Conservation (phyloP, 2,888 invertebrate genomes). For the Imbricaverruca yamaguchii region DNA sequence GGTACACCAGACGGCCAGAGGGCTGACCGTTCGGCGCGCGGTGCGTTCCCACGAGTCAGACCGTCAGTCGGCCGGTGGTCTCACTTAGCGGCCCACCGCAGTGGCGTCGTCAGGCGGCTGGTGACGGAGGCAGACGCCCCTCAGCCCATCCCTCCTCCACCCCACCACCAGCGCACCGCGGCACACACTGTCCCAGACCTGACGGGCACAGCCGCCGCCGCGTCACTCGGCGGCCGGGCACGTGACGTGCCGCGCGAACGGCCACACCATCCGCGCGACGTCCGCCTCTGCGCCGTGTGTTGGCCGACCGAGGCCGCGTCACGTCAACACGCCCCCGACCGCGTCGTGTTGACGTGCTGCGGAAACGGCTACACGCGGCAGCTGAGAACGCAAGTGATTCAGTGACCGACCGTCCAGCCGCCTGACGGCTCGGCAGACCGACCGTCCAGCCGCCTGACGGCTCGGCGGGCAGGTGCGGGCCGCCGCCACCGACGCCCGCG, state of each 20-base stretch:
- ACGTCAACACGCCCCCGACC: not conserved
- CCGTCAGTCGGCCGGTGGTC: too few species aligned
- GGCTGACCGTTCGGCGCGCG: too few species aligned
- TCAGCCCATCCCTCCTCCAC: too few species aligned
- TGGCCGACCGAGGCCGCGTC: not conserved
- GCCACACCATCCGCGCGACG: not conserved
- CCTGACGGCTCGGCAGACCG: too few species aligned
- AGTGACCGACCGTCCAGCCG: too few species aligned
- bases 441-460: too few species aligned
- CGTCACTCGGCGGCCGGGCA: not conserved
- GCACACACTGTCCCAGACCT: not conserved
- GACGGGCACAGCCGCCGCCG: not conserved
- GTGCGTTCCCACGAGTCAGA: too few species aligned
- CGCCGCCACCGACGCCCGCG: not conserved
- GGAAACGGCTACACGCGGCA: not conserved
- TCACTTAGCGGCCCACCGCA: too few species aligned
- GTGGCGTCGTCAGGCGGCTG: too few species aligned
- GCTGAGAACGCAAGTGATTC: not conserved
- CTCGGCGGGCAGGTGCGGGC: not conserved
- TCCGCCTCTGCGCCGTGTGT: conserved; percentile 6
- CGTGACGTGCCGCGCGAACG: not conserved
- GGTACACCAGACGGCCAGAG: too few species aligned
- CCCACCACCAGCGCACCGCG: not conserved
- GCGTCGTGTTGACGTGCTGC: not conserved
- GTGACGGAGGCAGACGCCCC: too few species aligned